Base-by-base conservation (phyloP, 2,888 invertebrate genomes). In the Hermaeophaga mercurialis region DNA sequence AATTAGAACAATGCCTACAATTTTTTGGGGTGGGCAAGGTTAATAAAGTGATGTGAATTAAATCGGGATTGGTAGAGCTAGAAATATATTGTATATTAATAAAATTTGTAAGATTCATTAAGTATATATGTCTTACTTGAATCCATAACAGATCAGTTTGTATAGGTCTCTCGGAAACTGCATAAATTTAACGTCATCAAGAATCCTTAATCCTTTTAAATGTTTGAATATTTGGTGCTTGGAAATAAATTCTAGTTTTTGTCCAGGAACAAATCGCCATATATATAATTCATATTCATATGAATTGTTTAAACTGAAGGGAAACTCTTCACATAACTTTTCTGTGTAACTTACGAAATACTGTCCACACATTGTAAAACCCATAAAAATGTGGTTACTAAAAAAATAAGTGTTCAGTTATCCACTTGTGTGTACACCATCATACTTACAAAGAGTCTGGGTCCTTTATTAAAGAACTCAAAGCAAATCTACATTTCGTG, bases 281-380 rank as follows among this genome's bases (percentile, higher is more conserved):
- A 78, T 66, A 63, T 73, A 74, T 34, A 78, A 60, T 55, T 77
- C 76, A 66, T 78, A 78, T 65, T 75, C 76, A 55, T 70, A 67
- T 54, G 66, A 41, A 52, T 66, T 64, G 54, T 64, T 63, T 52
- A 71, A 66, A 54, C 62, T 69, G 19, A 66, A 61, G 18, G 53
- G 58, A 17, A 63, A 46, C 24, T 69, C 64, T 53, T 73, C 70
- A 44, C 65, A 63, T 11, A 67, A 53, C 54, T 67, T 74, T 59
- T 75, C 75, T 12, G 71, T 93, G 78, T 94, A 96, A 62, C 95
- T 95, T 66, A 96, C 81, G 62, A 96, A 84, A 80, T 89, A 96
- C 78, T 93, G 91, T 9, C 96, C 95, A 76, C 95, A 95, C 68
- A 92, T 89, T n/a, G 94, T 93, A 73, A 96, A 89, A 5, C 96